These are phyloP conservation scores for Latrodectus geometricus DNA, from an alignment of 1,140 invertebrate genomes.

Conservation along the genomic window DNA sequence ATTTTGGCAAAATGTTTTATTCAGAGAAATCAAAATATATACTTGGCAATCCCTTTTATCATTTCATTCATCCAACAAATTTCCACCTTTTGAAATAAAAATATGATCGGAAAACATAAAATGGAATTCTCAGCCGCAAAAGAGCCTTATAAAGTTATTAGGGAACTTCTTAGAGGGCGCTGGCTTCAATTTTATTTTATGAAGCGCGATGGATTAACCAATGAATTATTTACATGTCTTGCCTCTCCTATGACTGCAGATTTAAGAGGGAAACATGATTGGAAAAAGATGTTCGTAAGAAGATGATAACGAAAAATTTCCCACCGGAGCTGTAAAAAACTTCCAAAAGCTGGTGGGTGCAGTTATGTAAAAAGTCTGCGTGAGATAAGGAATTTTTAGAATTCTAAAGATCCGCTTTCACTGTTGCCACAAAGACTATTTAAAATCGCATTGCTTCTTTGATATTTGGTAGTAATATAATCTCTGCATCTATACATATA, in stretches of 20 bases:
- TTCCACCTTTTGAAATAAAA: not conserved
- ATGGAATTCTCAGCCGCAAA: not conserved
- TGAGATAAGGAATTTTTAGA: not conserved
- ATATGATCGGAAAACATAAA: not conserved
- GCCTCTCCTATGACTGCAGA: not conserved
- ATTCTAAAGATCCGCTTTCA: not conserved
- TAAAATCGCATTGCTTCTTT: not conserved
- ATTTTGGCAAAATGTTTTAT: too few relatives aligned
- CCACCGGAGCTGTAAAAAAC: not conserved
- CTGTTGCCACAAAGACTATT: not conserved
- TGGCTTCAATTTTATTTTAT: conserved; percentile 40
- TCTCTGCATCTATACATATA: too few relatives aligned
- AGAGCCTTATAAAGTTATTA: not conserved
- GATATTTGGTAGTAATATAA: too few relatives aligned
- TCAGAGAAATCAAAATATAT: too few relatives aligned
- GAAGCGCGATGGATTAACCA: conserved; percentile 42
- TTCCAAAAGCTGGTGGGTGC: not conserved
- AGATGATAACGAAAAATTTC: not conserved
- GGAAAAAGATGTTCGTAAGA: not conserved
- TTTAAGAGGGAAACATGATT: conserved; percentile 19
- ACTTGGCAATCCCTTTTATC: too few relatives aligned
- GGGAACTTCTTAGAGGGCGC: not conserved
- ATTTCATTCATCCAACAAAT: not conserved
- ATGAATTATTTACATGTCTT: conserved; percentile 51
- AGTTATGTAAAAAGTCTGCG: not conserved